A percentile compares a stretch with the other conserved stretches of the same genome.
Evolutionary conservation across 2,888 invertebrate species (phyloP).

Genomic region (Tetragonisca angustula): DNA sequence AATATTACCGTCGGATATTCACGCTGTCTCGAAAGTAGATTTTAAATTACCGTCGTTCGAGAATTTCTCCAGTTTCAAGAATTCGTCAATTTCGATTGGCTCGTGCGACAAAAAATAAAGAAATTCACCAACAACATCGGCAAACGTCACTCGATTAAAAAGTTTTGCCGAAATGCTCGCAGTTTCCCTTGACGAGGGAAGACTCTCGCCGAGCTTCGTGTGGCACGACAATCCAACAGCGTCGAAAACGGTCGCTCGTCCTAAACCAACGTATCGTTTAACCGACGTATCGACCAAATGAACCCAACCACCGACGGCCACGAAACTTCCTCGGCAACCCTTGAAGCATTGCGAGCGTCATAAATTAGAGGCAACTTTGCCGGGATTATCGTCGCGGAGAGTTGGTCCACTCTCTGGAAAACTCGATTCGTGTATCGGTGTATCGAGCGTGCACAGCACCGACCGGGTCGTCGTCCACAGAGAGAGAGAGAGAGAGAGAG

Average conservation of each 20-base stretch:
- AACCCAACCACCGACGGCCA: neutral
- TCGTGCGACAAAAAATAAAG: too few species aligned
- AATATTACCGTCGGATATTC: too few species aligned
- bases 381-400: constrained; percentile 41
- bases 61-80: too few species aligned
- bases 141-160: too few species aligned
- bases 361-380: constrained; percentile 29
- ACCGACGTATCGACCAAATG: constrained; percentile 6
- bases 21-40: too few species aligned
- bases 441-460: constrained; percentile 5
- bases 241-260: neutral
- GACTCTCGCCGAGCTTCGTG: too few species aligned
- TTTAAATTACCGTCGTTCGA: too few species aligned
- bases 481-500: too few species aligned
- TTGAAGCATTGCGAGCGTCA: neutral
- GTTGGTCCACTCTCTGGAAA: constrained; percentile 15
- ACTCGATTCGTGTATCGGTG: constrained; percentile 51
- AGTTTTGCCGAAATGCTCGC: too few species aligned
- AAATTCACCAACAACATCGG: too few species aligned
- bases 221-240: neutral
- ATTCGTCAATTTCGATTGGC: too few species aligned
- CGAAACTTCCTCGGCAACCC: constrained; percentile 5
- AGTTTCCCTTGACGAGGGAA: too few species aligned
- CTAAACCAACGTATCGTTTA: neutral
- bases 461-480: constrained; percentile 32